These are phyloP conservation scores for Tor tambroides DNA, from an alignment of 2,113 vertebrate species.

Conservation along the genomic window DNA sequence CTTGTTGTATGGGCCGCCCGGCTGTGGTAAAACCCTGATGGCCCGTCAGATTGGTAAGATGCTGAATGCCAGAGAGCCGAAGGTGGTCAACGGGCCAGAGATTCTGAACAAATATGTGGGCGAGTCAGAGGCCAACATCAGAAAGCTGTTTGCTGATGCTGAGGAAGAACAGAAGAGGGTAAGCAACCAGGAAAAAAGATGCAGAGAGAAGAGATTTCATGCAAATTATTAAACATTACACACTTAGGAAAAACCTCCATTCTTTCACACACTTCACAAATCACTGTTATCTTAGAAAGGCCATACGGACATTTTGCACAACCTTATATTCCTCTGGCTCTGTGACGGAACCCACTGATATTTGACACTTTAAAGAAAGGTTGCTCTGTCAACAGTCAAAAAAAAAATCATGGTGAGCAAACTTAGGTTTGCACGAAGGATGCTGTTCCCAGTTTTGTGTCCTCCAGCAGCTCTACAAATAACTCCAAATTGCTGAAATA, in stretches of 20 bases:
- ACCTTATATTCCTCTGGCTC: background rate
- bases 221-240: slow-evolving; percentile 5
- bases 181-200: slow-evolving; percentile 50
- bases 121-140: slow-evolving; percentile 95
- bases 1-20: slow-evolving; percentile 92
- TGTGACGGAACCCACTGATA: background rate
- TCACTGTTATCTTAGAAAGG: background rate
- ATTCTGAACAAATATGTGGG: slow-evolving; percentile 98
- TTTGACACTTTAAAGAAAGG: slow-evolving; percentile 12
- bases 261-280: background rate
- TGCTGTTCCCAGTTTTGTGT: slow-evolving; percentile 12
- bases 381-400: slow-evolving; percentile 5
- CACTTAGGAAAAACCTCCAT: background rate
- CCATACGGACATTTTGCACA: background rate
- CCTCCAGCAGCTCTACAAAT: slow-evolving; percentile 15
- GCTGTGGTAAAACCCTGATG: slow-evolving; percentile 97
- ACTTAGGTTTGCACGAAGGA: background rate
- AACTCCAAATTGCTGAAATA: slow-evolving; percentile 27
- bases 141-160: slow-evolving; percentile 96
- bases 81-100: slow-evolving; percentile 96
- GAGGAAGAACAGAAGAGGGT: slow-evolving; percentile 97
- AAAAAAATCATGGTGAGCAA: background rate
- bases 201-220: background rate
- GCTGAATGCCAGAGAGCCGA: slow-evolving; percentile 95
- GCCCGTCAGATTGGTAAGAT: slow-evolving; percentile 97